Evolutionary conservation across 2,797 vertebrate species (phyloP).

Genomic region (Anisognathus igniventris): DNA sequence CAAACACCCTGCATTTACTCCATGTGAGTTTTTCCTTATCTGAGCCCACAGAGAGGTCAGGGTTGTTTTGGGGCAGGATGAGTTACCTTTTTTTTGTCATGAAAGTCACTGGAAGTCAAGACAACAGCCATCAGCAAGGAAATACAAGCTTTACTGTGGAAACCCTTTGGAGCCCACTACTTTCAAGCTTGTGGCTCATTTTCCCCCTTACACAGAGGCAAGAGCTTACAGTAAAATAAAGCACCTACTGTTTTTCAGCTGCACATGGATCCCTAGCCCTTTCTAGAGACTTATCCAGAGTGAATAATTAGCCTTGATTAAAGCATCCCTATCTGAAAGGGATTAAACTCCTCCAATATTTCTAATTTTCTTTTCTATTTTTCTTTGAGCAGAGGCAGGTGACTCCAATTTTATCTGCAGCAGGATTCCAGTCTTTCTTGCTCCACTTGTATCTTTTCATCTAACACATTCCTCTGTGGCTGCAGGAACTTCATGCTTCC

Average conservation of each 20-base stretch:
- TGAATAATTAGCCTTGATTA: background rate
- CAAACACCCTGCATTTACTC: background rate
- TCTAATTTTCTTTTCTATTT: background rate
- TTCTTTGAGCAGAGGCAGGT: background rate
- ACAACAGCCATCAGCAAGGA: background rate
- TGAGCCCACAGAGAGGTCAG: background rate
- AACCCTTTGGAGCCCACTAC: background rate
- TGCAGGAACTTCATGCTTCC: background rate
- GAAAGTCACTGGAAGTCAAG: background rate
- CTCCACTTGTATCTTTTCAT: constrained; percentile 21
- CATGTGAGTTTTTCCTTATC: background rate
- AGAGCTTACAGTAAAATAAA: background rate
- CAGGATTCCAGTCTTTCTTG: background rate
- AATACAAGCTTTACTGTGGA: background rate
- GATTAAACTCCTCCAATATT: background rate
- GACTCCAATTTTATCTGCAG: background rate
- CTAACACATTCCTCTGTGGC: constrained; percentile 24
- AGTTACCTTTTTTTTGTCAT: background rate
- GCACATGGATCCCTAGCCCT: background rate
- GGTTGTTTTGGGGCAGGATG: background rate
- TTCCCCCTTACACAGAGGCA: background rate
- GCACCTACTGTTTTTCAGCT: background rate
- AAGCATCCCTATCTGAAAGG: background rate
- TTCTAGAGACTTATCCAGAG: background rate
- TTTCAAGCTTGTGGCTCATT: background rate